phyloP scores from a whole-genome alignment of 1,140 invertebrate species.

The Camponotus vicinus region DNA sequence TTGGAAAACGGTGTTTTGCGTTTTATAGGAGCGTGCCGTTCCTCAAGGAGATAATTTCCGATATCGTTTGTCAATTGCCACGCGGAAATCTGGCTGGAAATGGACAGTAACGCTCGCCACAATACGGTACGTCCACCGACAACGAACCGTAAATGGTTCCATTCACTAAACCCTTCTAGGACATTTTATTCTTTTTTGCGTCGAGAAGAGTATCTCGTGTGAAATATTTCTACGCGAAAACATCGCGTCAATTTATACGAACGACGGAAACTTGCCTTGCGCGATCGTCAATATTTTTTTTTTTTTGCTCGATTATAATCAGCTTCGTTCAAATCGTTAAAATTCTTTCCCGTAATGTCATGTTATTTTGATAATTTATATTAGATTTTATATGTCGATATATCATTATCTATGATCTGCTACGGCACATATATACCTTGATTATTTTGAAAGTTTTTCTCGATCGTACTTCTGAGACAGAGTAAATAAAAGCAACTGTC shows the following conservation, averaged over 20 bases:
- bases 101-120: constrained; percentile 75
- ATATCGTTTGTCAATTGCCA: constrained; percentile 23
- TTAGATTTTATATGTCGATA: too few species aligned
- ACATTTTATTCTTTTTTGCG: not conserved
- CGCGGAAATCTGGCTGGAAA: constrained; percentile 56
- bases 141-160: not conserved
- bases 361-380: not conserved
- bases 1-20: constrained; percentile 56
- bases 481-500: not conserved
- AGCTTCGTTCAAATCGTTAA: not conserved
- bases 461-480: not conserved
- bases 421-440: not conserved
- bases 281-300: constrained; percentile 2
- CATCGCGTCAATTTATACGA: not conserved
- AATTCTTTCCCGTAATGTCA: not conserved
- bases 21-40: constrained; percentile 49
- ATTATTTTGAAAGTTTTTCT: not conserved
- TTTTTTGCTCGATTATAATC: not conserved
- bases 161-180: not conserved
- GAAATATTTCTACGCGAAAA: constrained; percentile 4
- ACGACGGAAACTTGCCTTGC: not conserved
- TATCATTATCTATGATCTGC: not conserved
- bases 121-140: constrained; percentile 75
- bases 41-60: constrained; percentile 1
- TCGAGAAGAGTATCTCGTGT: not conserved